Conservation (phyloP, 1,140 invertebrate genomes). For the Drosophila ohnishii region DNA sequence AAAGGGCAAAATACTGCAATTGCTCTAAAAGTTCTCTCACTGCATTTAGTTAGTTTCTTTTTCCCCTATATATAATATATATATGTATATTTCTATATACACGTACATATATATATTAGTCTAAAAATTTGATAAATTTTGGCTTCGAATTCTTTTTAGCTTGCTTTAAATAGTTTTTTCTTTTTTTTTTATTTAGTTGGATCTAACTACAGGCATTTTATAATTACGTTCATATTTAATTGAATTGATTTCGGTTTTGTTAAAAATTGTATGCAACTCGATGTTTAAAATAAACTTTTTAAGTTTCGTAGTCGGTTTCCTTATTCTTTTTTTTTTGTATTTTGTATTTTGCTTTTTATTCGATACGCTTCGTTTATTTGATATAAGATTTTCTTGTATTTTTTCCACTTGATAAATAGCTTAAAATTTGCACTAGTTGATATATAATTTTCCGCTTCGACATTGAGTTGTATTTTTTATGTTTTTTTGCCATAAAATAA, state of each 20-base stretch:
- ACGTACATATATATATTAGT: slow-evolving; percentile 42
- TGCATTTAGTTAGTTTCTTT: slow-evolving; percentile 18
- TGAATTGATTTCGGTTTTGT: slow-evolving; percentile 32
- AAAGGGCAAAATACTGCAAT: slow-evolving; percentile 12
- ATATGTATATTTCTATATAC: slow-evolving; percentile 30
- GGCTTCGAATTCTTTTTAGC: slow-evolving; percentile 67
- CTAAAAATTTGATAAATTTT: slow-evolving; percentile 79
- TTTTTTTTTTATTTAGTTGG: slow-evolving; percentile 54
- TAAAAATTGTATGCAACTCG: slow-evolving; percentile 58
- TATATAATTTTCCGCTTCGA: slow-evolving; percentile 35
- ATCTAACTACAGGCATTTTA: slow-evolving; percentile 76
- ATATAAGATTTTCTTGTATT: slow-evolving; percentile 50
- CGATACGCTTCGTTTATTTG: slow-evolving; percentile 75
- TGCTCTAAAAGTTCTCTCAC: slow-evolving; percentile 28
- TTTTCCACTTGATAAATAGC: slow-evolving; percentile 30
- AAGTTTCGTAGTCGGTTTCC: slow-evolving; percentile 64
- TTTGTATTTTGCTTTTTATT: slow-evolving; percentile 22
- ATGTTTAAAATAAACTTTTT: slow-evolving; percentile 70
- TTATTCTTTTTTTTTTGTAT: slow-evolving; percentile 27
- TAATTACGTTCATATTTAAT: slow-evolving; percentile 36
- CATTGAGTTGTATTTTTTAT: slow-evolving; percentile 19
- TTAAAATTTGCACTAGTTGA: slow-evolving; percentile 71
- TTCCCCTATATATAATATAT: slow-evolving; percentile 11
- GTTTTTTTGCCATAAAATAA: slow-evolving; percentile 68
- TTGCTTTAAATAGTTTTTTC: slow-evolving; percentile 30